These are phyloP conservation scores for Chaetorhynchus papuensis DNA, from an alignment of 2,113 vertebrate species.

Conservation along the genomic window DNA sequence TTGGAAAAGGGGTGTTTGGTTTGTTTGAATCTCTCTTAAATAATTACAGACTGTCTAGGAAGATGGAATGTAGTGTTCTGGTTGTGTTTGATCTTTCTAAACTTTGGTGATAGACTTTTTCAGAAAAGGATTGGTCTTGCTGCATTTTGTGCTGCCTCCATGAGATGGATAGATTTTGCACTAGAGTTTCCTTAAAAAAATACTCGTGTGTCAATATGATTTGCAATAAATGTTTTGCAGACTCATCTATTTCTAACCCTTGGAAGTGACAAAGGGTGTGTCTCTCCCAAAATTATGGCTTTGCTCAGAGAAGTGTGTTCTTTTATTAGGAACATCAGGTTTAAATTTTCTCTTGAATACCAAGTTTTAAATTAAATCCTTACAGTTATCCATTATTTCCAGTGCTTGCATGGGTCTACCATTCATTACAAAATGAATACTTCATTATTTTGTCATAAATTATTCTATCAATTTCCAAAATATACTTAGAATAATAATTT, in stretches of 20 bases:
- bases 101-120: background rate
- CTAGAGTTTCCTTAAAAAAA: background rate
- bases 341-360: slow-evolving; percentile 41
- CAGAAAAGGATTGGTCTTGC: background rate
- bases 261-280: slow-evolving; percentile 6
- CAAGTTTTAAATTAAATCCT: slow-evolving; percentile 22
- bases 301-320: background rate
- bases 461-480: background rate
- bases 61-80: background rate
- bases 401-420: background rate
- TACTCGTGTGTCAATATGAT: background rate
- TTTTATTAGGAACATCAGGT: slow-evolving; percentile 19
- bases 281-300: background rate
- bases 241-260: slow-evolving; percentile 7
- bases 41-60: background rate
- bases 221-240: background rate
- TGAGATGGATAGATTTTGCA: background rate
- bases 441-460: background rate
- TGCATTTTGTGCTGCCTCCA: background rate
- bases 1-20: background rate
- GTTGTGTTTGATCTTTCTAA: background rate
- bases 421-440: background rate
- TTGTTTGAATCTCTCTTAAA: slow-evolving; percentile 1
- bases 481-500: background rate
- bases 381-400: background rate